Evolutionary conservation across 2,797 vertebrate genomes (phyloP).

Genomic region (Buceros bicornis): DNA sequence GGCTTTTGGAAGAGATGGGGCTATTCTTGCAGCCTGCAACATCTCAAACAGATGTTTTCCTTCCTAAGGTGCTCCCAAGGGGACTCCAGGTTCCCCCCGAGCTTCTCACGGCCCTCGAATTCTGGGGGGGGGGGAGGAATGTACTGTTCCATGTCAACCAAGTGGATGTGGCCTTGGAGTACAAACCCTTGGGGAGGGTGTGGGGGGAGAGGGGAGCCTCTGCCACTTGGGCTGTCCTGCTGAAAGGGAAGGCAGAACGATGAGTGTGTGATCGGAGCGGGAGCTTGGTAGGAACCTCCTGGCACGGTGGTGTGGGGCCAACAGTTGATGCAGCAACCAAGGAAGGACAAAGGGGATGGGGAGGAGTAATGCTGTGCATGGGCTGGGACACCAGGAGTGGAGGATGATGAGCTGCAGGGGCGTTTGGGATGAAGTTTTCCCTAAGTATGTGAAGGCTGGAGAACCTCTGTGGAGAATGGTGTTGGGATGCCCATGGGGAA

Average conservation of each 20-base stretch:
- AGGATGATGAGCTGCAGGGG: background rate
- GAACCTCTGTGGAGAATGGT: accelerated
- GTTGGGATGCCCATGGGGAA: background rate
- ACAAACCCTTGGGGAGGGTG: background rate
- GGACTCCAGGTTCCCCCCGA: background rate
- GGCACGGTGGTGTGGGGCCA: accelerated
- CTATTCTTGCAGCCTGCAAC: background rate
- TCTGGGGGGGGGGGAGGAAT: background rate
- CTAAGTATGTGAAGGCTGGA: background rate
- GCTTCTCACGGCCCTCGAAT: background rate
- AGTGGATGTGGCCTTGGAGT: background rate
- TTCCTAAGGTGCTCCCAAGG: background rate
- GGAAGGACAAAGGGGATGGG: background rate
- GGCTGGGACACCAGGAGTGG: background rate
- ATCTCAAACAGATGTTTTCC: background rate
- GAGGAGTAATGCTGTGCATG: background rate
- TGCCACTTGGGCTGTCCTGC: background rate
- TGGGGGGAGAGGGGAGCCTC: background rate
- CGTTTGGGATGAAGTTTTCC: background rate
- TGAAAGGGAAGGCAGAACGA: accelerated
- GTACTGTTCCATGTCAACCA: background rate
- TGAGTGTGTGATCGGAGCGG: accelerated
- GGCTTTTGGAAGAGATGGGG: background rate
- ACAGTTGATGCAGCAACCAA: background rate
- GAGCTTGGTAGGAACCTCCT: background rate